Conservation (phyloP, 2,888 invertebrate species). For the Pollenia labialis region DNA sequence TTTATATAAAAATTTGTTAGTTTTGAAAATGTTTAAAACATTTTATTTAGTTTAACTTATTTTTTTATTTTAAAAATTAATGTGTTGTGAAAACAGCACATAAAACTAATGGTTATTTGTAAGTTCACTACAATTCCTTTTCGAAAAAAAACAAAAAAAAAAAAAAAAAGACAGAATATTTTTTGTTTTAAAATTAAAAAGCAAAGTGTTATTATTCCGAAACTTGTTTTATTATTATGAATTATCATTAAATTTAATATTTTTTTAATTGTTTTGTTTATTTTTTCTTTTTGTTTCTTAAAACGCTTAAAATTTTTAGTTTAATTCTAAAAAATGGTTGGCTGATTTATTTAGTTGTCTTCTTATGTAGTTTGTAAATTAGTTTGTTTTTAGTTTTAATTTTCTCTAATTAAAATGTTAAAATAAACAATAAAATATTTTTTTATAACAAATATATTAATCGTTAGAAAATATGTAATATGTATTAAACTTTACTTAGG, state of each 20-base stretch:
- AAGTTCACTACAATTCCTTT: background rate
- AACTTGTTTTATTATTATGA: constrained; percentile 15
- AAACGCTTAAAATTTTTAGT: constrained; percentile 2
- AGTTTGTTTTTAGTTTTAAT: constrained; percentile 31
- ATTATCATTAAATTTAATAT: too few relatives aligned
- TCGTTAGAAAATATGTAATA: constrained; percentile 61
- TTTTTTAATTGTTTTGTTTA: background rate
- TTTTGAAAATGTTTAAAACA: constrained; percentile 33
- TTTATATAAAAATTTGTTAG: background rate
- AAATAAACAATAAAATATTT: constrained; percentile 26
- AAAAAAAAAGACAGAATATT: constrained; percentile 19
- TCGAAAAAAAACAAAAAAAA: constrained; percentile 4
- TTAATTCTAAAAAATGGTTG: constrained; percentile 12
- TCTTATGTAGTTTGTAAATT: constrained; percentile 35
- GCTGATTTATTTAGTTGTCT: constrained; percentile 2
- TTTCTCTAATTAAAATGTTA: constrained; percentile 18
- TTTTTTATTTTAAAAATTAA: constrained; percentile 43
- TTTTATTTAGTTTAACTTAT: constrained; percentile 46
- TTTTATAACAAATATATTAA: constrained; percentile 40
- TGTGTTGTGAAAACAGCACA: too few relatives aligned
- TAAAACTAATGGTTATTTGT: constrained; percentile 36
- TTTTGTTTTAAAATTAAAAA: constrained; percentile 5
- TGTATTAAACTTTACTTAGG: constrained; percentile 69
- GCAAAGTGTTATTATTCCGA: constrained; percentile 4
- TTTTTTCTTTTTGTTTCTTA: background rate